phyloP scores from a whole-genome alignment of 2,113 vertebrate genomes.

The Burhinus oedicnemus region DNA sequence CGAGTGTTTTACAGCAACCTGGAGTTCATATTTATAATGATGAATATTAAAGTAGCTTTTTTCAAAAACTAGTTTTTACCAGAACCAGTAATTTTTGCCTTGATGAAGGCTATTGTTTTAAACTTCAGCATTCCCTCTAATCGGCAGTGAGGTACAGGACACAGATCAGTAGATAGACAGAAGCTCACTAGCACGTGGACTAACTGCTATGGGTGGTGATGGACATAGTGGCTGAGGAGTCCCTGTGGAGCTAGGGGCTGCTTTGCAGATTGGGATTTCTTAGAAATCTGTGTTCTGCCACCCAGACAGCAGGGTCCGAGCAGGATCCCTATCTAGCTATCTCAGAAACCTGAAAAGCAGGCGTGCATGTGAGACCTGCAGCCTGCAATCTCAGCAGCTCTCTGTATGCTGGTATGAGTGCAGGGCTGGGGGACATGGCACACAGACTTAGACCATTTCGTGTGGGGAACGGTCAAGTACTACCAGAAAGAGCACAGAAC shows the following conservation, averaged over 20 bases:
- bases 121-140: background rate
- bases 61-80: background rate
- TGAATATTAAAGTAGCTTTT: background rate
- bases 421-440: fast-evolving
- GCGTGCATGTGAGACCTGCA: background rate
- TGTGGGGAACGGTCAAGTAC: background rate
- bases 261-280: background rate
- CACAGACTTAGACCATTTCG: background rate
- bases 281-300: background rate
- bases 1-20: background rate
- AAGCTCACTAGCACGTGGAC: background rate
- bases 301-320: background rate
- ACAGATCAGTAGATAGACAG: background rate
- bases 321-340: background rate
- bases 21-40: fast-evolving
- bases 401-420: fast-evolving
- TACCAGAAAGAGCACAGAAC: background rate
- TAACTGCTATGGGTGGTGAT: background rate
- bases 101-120: background rate
- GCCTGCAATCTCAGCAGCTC: background rate
- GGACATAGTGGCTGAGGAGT: background rate
- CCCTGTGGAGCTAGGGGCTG: background rate
- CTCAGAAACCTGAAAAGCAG: background rate
- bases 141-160: background rate
- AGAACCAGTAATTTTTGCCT: background rate